Evolutionary conservation across 1,140 invertebrate species (phyloP).

Genomic region (Leptopilina boulardi): DNA sequence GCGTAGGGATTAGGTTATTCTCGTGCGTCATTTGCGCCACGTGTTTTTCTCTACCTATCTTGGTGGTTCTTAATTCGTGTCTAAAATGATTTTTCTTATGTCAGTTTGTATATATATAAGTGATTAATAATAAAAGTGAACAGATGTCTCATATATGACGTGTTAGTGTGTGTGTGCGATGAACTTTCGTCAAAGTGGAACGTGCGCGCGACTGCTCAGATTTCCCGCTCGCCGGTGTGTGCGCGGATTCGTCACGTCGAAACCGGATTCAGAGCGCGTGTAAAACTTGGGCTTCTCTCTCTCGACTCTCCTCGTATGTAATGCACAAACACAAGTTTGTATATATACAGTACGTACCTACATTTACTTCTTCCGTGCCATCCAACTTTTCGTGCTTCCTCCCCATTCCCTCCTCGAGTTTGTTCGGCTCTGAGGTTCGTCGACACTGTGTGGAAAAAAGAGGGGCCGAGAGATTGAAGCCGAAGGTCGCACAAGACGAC

Average conservation of each 20-base stretch:
- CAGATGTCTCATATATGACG: conserved; percentile 11
- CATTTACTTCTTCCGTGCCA: conserved; percentile 41
- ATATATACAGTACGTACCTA: not conserved
- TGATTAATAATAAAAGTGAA: not conserved
- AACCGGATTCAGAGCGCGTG: conserved; percentile 58
- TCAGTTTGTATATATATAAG: too few species aligned
- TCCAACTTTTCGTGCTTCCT: conserved; percentile 57
- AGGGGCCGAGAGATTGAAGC: conserved; percentile 58
- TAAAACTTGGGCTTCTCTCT: conserved; percentile 61
- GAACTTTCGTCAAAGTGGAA: conserved; percentile 21
- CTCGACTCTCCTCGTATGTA: conserved; percentile 51
- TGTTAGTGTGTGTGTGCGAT: too few species aligned
- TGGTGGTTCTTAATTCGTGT: conserved; percentile 9
- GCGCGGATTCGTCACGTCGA: conserved; percentile 49
- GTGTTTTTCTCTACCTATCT: not conserved
- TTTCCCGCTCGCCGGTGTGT: conserved; percentile 16
- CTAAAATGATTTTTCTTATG: too few species aligned
- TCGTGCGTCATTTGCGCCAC: not conserved
- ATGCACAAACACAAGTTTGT: conserved; percentile 4
- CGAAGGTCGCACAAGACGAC: conserved; percentile 56
- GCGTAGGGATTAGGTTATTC: not conserved
- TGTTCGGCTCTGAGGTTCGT: conserved; percentile 47
- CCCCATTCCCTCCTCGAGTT: conserved; percentile 54
- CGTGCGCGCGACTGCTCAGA: conserved; percentile 2
- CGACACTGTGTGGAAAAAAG: conserved; percentile 50